A percentile compares a stretch with the other conserved stretches of the same genome.
Evolutionary conservation across 2,888 invertebrate species (phyloP).

Genomic region (Dryobota labecula): DNA sequence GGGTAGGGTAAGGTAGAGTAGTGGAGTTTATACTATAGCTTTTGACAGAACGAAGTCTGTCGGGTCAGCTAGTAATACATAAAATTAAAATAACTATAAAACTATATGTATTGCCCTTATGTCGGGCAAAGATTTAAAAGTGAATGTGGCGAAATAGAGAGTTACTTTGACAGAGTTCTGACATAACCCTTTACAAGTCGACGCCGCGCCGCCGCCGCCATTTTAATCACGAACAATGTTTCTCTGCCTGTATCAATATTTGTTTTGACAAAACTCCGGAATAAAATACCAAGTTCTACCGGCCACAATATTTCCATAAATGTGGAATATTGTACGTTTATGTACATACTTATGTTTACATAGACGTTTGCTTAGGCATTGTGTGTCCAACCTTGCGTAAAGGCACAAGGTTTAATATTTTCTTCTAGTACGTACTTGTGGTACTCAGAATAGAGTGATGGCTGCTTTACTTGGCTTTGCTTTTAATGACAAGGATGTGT

Average conservation of each 20-base stretch:
- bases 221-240: not conserved
- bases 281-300: not conserved
- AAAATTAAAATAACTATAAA: too few species aligned
- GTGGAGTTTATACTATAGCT: too few species aligned
- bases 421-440: conserved; percentile 16
- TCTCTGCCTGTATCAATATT: conserved; percentile 23
- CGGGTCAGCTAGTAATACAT: too few species aligned
- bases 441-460: conserved; percentile 1
- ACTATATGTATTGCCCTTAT: too few species aligned
- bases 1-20: too few species aligned
- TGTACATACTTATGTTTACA: conserved; percentile 12
- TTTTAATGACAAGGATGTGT: conserved; percentile 26
- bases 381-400: conserved; percentile 23
- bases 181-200: not conserved
- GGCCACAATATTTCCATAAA: conserved; percentile 35
- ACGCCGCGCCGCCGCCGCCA: not conserved
- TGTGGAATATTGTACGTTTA: conserved; percentile 26
- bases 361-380: conserved; percentile 13
- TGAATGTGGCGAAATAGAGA: not conserved
- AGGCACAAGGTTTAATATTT: conserved; percentile 22
- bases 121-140: not conserved
- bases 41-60: too few species aligned
- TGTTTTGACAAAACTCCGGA: conserved; percentile 8
- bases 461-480: not conserved
- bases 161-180: not conserved